A percentile compares a stretch with the other conserved stretches of the same genome.
phyloP scores from a whole-genome alignment of 2,888 invertebrate species.

The Alsophila aescularia region DNA sequence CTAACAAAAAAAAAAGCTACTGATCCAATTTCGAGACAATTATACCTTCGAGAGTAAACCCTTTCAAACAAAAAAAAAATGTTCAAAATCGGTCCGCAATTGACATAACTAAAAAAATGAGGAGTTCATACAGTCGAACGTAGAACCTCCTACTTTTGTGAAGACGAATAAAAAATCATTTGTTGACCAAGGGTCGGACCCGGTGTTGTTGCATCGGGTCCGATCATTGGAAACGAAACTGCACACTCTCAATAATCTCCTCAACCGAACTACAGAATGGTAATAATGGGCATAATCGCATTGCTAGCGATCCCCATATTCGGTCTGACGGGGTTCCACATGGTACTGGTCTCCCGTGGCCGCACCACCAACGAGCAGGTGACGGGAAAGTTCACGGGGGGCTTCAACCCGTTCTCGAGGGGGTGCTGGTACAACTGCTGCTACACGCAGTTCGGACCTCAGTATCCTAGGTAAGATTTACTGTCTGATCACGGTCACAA shows the following conservation, averaged over 20 bases:
- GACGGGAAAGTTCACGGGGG: conserved; percentile 99
- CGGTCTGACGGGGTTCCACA: conserved; percentile 98
- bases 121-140: no score
- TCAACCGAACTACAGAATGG: conserved; percentile 86
- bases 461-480: conserved; percentile 94
- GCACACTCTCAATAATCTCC: conserved; percentile 38
- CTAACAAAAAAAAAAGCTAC: no score
- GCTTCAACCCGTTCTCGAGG: conserved; percentile 98
- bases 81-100: no score
- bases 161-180: no score
- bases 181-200: no score
- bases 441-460: conserved; percentile 97
- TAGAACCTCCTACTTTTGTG: no score
- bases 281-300: conserved; percentile 95
- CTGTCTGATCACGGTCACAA: neutral
- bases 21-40: no score
- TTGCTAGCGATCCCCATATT: conserved; percentile 98
- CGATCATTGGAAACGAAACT: neutral
- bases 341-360: conserved; percentile 97
- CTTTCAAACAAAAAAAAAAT: no score
- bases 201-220: no score
- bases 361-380: conserved; percentile 99
- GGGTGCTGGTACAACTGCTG: conserved; percentile 98
- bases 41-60: no score
- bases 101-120: no score